Evolutionary conservation across 2,797 vertebrate genomes (phyloP).

Genomic region (Nothura maculosa): DNA sequence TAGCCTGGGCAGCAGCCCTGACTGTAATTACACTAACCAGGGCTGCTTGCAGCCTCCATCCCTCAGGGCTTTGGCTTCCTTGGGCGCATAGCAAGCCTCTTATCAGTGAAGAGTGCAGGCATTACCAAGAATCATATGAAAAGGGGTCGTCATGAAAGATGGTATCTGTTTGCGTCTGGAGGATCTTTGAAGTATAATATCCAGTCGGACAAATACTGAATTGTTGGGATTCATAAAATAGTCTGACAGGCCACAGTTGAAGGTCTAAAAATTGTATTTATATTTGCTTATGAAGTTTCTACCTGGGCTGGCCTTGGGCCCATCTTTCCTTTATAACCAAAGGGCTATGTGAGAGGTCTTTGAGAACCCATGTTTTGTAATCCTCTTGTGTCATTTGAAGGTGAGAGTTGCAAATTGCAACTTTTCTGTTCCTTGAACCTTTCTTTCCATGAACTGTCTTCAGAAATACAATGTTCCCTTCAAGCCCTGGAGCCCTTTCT

Average conservation of each 20-base stretch:
- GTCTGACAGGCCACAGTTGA: not conserved
- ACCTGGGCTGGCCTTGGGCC: not conserved
- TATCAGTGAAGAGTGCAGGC: no score
- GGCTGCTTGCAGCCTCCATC: no score
- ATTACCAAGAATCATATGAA: no score
- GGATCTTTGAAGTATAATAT: not conserved
- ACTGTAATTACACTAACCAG: no score
- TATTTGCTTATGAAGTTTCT: not conserved
- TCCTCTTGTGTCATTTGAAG: not conserved
- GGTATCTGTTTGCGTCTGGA: not conserved
- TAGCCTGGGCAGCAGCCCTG: no score
- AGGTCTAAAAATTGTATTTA: not conserved
- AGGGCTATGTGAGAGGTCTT: not conserved
- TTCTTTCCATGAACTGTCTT: not conserved
- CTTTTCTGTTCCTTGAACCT: not conserved
- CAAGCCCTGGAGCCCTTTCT: not conserved
- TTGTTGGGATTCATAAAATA: not conserved
- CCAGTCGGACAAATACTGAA: not conserved
- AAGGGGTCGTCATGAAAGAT: not conserved
- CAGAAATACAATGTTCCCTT: not conserved
- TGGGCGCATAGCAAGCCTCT: no score
- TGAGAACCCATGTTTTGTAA: not conserved
- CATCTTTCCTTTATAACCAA: not conserved
- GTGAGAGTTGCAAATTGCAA: not conserved
- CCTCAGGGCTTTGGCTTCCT: no score